phyloP scores from a whole-genome alignment of 2,888 invertebrate genomes.

The Smittia aterrima region DNA sequence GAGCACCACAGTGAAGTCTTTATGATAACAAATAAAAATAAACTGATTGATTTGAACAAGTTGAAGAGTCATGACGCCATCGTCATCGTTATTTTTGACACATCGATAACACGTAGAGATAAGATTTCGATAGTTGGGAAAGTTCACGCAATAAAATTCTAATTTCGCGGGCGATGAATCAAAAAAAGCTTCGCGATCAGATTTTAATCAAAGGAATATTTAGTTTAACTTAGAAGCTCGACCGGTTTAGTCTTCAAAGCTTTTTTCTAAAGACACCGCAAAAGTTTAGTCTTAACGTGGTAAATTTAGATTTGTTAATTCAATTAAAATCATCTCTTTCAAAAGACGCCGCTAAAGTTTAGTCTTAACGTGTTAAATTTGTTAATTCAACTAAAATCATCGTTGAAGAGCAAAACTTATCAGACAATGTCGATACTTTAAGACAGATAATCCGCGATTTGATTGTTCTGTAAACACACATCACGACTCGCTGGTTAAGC shows the following conservation, averaged over 20 bases:
- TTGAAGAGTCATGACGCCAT: background rate
- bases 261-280: too few species aligned
- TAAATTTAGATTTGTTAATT: constrained; percentile 2
- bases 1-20: too few species aligned
- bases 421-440: background rate
- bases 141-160: too few species aligned
- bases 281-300: too few species aligned
- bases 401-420: background rate
- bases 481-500: too few species aligned
- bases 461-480: background rate
- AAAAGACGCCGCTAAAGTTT: too few species aligned
- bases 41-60: background rate
- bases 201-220: too few species aligned
- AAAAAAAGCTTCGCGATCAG: too few species aligned
- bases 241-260: too few species aligned
- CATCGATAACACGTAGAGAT: background rate
- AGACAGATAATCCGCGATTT: background rate
- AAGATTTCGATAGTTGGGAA: background rate
- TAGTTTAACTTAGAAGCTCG: too few species aligned
- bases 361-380: constrained; percentile 5
- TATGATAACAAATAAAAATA: too few species aligned
- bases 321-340: constrained; percentile 31
- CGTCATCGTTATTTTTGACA: background rate
- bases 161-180: too few species aligned
- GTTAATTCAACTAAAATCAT: constrained; percentile 21